Conservation (phyloP, 2,113 vertebrate species). For the Lates calcarifer region DNA sequence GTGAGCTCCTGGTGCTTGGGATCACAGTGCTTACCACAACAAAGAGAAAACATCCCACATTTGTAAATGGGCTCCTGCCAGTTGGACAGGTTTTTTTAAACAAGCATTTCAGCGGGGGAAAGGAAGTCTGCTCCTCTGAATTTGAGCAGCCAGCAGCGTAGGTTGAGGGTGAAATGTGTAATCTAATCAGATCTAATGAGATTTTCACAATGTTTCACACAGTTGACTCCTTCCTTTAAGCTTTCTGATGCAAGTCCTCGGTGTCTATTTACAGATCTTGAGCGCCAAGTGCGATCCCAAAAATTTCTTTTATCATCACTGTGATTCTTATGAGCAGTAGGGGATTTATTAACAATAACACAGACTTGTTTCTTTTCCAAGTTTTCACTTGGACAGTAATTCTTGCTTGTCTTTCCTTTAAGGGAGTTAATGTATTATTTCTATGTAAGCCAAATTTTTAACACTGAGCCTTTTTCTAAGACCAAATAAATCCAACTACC, state of each 20-base stretch:
- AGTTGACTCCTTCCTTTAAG: constrained; percentile 31
- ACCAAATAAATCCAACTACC: constrained; percentile 42
- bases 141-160: constrained; percentile 29
- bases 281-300: constrained; percentile 31
- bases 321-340: constrained; percentile 36
- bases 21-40: constrained; percentile 72
- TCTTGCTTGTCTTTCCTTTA: constrained; percentile 42
- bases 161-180: constrained; percentile 29
- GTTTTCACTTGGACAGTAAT: constrained; percentile 36
- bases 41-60: constrained; percentile 75
- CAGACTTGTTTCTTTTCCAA: constrained; percentile 60
- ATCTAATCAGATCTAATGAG: constrained; percentile 54
- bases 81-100: constrained; percentile 70
- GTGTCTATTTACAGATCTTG: constrained; percentile 12
- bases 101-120: constrained; percentile 50
- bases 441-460: constrained; percentile 58
- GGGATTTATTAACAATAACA: constrained; percentile 68
- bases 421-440: constrained; percentile 55
- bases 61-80: constrained; percentile 69
- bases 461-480: constrained; percentile 38
- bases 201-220: constrained; percentile 36
- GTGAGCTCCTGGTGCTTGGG: constrained; percentile 56
- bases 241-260: constrained; percentile 22
- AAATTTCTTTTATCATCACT: constrained; percentile 56
- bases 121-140: constrained; percentile 44